Evolutionary conservation across 1,140 invertebrate genomes (phyloP).

Genomic region (Drosophila athabasca): DNA sequence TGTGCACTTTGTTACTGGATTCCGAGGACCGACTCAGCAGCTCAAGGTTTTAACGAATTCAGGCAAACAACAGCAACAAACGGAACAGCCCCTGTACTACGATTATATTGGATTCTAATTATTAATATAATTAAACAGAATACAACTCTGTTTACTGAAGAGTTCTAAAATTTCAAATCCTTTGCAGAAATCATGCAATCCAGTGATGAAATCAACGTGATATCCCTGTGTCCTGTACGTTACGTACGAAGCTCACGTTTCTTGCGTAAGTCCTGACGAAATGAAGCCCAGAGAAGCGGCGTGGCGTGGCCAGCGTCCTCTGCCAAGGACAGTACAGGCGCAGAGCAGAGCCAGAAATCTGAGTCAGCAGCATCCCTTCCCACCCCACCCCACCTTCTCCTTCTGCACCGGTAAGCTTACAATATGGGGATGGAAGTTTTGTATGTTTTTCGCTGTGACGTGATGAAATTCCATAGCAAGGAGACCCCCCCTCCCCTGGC

Average conservation of each 20-base stretch:
- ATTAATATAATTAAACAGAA: too few species aligned
- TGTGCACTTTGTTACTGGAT: too few species aligned
- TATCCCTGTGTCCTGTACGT: background rate
- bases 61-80: too few species aligned
- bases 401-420: background rate
- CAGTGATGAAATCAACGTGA: conserved; percentile 19
- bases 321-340: conserved; percentile 58
- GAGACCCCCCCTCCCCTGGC: background rate
- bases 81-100: too few species aligned
- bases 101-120: too few species aligned
- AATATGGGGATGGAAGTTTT: too few species aligned
- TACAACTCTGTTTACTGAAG: too few species aligned
- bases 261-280: conserved; percentile 65
- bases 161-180: too few species aligned
- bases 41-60: too few species aligned
- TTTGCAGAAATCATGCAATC: conserved; percentile 6
- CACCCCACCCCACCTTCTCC: background rate
- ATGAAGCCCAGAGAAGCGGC: conserved; percentile 36
- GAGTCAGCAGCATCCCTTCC: conserved; percentile 45
- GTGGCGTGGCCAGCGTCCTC: conserved; percentile 53
- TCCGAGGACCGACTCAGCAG: too few species aligned
- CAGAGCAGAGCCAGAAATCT: conserved; percentile 14
- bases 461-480: conserved; percentile 38
- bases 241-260: conserved; percentile 49
- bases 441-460: conserved; percentile 8